A percentile compares a stretch with the other conserved stretches of the same genome.
Evolutionary conservation across 2,888 invertebrate species (phyloP).

Genomic region (Rhagophthalmus giganteus): DNA sequence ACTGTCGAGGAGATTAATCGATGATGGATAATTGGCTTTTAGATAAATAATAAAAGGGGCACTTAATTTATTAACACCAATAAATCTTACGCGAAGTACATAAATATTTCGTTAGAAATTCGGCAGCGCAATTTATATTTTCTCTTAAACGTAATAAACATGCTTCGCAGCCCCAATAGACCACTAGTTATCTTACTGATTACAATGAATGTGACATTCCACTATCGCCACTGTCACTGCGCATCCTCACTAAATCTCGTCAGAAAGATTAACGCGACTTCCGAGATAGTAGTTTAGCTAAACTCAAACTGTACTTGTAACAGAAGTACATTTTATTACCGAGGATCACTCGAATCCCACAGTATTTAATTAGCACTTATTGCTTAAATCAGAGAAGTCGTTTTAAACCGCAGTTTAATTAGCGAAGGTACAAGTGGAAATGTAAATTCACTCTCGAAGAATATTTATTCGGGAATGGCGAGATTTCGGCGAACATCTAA

Average conservation of each 20-base stretch:
- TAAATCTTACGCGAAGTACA: too few species aligned
- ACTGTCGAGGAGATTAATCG: too few species aligned
- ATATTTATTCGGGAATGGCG: too few species aligned
- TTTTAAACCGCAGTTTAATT: conserved; percentile 26
- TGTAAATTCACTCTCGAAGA: conserved; percentile 12
- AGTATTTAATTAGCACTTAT: conserved; percentile 28
- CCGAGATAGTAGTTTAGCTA: conserved; percentile 24
- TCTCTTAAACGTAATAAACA: conserved; percentile 21
- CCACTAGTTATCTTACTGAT: conserved; percentile 21
- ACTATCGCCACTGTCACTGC: conserved; percentile 30
- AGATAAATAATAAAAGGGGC: too few species aligned
- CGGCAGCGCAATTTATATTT: conserved; percentile 16
- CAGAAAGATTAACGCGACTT: conserved; percentile 27
- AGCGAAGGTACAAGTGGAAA: conserved; percentile 18
- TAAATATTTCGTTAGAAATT: too few species aligned
- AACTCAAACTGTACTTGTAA: conserved; percentile 19
- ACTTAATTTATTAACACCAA: too few species aligned
- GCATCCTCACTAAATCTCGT: conserved; percentile 27
- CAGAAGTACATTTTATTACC: conserved; percentile 22
- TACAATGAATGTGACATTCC: conserved; percentile 29
- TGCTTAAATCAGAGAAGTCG: conserved; percentile 25
- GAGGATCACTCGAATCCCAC: conserved; percentile 20
- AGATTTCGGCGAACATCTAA: too few species aligned
- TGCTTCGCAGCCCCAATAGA: conserved; percentile 14
- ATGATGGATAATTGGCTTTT: too few species aligned